phyloP scores from a whole-genome alignment of 2,113 vertebrate species.

The Dicrurus megarhynchus region DNA sequence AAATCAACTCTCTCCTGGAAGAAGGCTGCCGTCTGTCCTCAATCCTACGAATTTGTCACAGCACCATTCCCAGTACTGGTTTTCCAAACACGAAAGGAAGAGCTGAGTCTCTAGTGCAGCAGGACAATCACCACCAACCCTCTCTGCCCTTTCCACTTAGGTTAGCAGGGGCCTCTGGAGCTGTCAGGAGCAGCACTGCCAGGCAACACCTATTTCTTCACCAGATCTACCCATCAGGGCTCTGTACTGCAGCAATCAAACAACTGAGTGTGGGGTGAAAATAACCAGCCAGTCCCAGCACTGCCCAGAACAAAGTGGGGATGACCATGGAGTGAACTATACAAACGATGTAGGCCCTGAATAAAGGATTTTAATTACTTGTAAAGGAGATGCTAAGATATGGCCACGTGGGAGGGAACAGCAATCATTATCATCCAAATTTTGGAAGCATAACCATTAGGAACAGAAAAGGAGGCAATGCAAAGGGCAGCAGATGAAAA shows the following conservation, averaged over 20 bases:
- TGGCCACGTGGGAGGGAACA: fast-evolving
- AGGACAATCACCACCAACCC: background rate
- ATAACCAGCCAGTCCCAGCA: background rate
- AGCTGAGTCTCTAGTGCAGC: background rate
- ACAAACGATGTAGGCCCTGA: background rate
- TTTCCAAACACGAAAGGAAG: background rate
- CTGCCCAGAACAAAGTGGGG: background rate
- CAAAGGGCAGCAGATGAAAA: background rate
- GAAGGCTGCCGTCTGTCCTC: background rate
- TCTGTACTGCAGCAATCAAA: background rate
- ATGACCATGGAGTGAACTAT: background rate
- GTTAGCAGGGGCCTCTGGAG: background rate
- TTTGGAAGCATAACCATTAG: background rate
- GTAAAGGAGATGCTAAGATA: background rate
- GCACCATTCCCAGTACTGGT: background rate
- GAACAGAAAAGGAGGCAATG: background rate
- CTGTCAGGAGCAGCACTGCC: background rate
- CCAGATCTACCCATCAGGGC: background rate
- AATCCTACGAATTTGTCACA: background rate
- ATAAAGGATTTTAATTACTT: background rate
- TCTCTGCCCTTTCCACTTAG: background rate
- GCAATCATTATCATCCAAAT: background rate
- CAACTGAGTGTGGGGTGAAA: fast-evolving
- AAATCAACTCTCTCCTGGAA: background rate
- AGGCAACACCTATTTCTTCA: background rate